A percentile compares a stretch with the other conserved stretches of the same genome.
These are phyloP conservation scores for Chironomus striatipennis DNA, from an alignment of 1,140 invertebrate species.

Conservation along the genomic window DNA sequence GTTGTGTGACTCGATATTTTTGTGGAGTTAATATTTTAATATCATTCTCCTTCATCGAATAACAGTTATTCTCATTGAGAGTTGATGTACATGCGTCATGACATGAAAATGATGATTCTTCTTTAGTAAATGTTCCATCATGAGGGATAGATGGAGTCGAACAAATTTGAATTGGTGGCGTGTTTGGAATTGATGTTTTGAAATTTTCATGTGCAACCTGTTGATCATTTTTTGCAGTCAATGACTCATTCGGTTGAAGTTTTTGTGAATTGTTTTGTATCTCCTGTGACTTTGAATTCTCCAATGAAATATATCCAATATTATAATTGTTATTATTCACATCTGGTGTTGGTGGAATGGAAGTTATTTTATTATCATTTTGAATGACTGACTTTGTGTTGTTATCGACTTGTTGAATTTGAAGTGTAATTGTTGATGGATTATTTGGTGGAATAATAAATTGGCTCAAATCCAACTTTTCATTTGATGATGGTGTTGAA, in stretches of 20 bases:
- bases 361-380: neutral
- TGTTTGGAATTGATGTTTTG: neutral
- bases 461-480: constrained; percentile 5
- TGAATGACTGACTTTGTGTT: neutral
- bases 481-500: constrained; percentile 1
- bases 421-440: neutral
- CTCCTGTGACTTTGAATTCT: neutral
- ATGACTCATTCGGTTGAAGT: neutral
- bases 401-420: neutral
- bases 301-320: too few species aligned
- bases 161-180: neutral
- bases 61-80: neutral
- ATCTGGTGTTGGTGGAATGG: neutral
- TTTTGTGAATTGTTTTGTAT: neutral
- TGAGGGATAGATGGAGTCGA: neutral
- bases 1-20: neutral
- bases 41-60: neutral
- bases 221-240: neutral
- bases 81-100: neutral
- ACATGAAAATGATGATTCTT: neutral
- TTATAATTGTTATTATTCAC: too few species aligned
- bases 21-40: constrained; percentile 1
- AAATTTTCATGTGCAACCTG: neutral
- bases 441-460: neutral
- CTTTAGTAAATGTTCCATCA: constrained; percentile 9